phyloP scores from a whole-genome alignment of 2,113 vertebrate species.

The Eclectus roratus region DNA sequence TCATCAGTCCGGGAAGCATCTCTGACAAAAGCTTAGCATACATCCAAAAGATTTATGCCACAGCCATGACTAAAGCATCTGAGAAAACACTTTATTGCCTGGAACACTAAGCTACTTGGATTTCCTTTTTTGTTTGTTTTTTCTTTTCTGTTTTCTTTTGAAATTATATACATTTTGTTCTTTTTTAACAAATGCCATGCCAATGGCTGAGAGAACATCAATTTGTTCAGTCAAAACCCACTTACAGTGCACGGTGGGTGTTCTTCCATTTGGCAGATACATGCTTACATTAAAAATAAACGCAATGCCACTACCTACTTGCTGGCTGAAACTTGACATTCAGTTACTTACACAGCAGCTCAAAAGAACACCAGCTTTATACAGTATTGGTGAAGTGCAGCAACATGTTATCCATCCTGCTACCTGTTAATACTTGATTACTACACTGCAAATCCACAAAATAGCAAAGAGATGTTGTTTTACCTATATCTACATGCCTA shows the following conservation, averaged over 20 bases:
- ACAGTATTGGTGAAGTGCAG: neutral
- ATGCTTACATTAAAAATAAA: constrained; percentile 10
- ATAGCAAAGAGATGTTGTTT: neutral
- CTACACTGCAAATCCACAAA: neutral
- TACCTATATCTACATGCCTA: no score
- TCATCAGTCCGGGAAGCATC: neutral
- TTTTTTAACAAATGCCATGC: neutral
- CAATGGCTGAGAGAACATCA: neutral
- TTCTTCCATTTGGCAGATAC: constrained; percentile 6
- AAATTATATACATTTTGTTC: neutral
- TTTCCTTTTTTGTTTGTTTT: neutral
- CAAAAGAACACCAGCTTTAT: neutral
- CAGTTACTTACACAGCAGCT: neutral
- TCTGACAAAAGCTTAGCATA: neutral
- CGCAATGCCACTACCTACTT: neutral
- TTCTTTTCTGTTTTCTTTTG: neutral
- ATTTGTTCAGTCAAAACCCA: neutral
- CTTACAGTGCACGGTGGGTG: neutral
- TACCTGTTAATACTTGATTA: neutral
- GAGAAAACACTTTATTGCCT: neutral
- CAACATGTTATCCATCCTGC: neutral
- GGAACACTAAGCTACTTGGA: neutral
- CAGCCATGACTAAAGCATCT: neutral
- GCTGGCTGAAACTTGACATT: constrained; percentile 3
- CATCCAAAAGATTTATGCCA: neutral